Conservation (phyloP, 2,113 vertebrate genomes). For the Neolamprologus cancellatus region DNA sequence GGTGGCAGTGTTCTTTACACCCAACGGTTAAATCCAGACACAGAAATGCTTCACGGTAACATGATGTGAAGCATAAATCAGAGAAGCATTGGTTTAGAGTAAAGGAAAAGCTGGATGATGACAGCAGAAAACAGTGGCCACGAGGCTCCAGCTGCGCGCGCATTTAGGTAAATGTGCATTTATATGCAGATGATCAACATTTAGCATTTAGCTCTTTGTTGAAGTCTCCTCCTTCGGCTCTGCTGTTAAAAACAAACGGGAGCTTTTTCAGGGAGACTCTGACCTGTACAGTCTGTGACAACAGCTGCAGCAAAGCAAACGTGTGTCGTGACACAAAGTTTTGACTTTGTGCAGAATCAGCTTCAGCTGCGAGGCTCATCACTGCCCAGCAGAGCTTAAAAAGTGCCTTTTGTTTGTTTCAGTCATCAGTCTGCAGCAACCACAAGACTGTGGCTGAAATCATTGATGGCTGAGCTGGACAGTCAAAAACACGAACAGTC, state of each 20-base stretch:
- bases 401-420: neutral
- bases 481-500: neutral
- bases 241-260: neutral
- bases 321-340: neutral
- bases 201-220: neutral
- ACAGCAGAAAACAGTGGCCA: neutral
- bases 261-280: neutral
- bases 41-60: neutral
- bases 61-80: neutral
- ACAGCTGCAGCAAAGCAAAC: neutral
- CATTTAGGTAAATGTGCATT: neutral
- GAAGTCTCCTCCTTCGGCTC: neutral
- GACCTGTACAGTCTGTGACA: neutral
- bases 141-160: neutral
- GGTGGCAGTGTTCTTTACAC: neutral
- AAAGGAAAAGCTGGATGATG: neutral
- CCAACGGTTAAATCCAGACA: neutral
- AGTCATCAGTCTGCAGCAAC: neutral
- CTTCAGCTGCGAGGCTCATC: neutral
- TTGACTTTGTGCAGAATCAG: neutral
- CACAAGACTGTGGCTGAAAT: neutral
- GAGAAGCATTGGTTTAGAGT: neutral
- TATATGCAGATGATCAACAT: neutral
- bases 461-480: fast-evolving
- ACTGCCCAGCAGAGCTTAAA: neutral